Evolutionary conservation across 2,797 vertebrate genomes (phyloP), one percentile per base, ranked within the genome.

Genomic region (Pantherophis vulpinus): DNA sequence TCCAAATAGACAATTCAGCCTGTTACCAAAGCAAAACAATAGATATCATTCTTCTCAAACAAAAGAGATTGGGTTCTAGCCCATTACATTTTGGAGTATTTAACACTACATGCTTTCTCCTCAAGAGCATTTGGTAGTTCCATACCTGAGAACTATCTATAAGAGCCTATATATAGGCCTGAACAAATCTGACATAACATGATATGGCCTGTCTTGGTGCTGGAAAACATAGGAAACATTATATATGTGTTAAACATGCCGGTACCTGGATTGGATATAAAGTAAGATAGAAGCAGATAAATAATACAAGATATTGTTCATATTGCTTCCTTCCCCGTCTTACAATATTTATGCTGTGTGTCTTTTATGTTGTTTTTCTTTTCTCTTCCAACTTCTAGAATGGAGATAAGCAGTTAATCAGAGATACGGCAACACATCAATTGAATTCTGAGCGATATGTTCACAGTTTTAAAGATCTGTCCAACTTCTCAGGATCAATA

Each of bases 401-500:
- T 96, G 98, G 99, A 95, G 98, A 99, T 96, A 99, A 99, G 97
- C 98, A 98, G 93, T 98, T 98, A 97, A 97, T 98, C 93, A 98
- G 99, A 97, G 99, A 99, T 97, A 97, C 98, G 83, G 98, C 99
- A 10, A 98, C 98, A 25, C 99, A 99, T 95, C 98, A 98, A 18
- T 98, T 99, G 90, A 99, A 98, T 97, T 98, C 99, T 10, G 99
- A 99, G 92, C 98, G 98, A 95, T 99, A 99, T 93, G 98, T 98
- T 96, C 99, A 99, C 96, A 98, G 98, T 95, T 99, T 99, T 97
- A 98, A 98, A 98, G 99, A 99, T 96, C 98, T 99, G 94, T 99
- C 99, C 91, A 99, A 99, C 97, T 99, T 99, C 97, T 99, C 99
- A 94, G 99, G 99, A 98, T 97, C 98, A 96, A 99, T 99, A 97